Base-by-base conservation (phyloP, 2,888 invertebrate genomes). In the Coleophora flavipennella region DNA sequence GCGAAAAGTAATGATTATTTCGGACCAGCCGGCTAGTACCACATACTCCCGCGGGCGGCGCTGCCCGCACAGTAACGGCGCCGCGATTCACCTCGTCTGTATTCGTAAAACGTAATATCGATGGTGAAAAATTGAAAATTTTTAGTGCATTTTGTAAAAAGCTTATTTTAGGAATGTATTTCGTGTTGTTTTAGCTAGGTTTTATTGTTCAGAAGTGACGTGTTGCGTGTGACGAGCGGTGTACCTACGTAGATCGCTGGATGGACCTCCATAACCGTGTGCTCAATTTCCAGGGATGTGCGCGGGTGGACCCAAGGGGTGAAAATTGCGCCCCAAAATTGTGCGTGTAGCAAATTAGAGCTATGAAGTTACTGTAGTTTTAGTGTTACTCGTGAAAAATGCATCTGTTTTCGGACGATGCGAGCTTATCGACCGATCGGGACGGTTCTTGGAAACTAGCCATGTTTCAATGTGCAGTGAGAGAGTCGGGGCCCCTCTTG, bases 1-100 rank as follows among this genome's bases (percentile, higher is more conserved):
- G 72, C 73, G 76, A 78, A 81, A 85, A 85, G 79, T 85, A 85
- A 85, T 83, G 85, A 85, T 85, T 85, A 85, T 85, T 85, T 84
- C 71, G 78, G 84, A 83, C 77, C 75, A 69, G 68, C 56, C 65
- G 62, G 49, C 51, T 77, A 76, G 79, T 83, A 75, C 75, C 69
- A 63, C 78, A 70, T 69, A 72, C 62, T 73, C 73, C 77, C 84
- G 75, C 45, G 67, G 81, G 81, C 78, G 76, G 62, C 58, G 53
- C 59, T 50, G 45, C 43, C 45, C 45, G 47, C 71, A 66, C 20
- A 20, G 67, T 67, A 66, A 61, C 62, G 53, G 60, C 64, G 65
- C 59, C 60, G 55, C 65, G 67, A 63, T 66, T 65, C 74, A 73
- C 66, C 62, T 67, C 62, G 67, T 57, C n/a, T 68, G 59, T 70